Evolutionary conservation across 2,888 invertebrate genomes (phyloP), one percentile per base, ranked within the genome.

Genomic region (Isoperla grammatica): DNA sequence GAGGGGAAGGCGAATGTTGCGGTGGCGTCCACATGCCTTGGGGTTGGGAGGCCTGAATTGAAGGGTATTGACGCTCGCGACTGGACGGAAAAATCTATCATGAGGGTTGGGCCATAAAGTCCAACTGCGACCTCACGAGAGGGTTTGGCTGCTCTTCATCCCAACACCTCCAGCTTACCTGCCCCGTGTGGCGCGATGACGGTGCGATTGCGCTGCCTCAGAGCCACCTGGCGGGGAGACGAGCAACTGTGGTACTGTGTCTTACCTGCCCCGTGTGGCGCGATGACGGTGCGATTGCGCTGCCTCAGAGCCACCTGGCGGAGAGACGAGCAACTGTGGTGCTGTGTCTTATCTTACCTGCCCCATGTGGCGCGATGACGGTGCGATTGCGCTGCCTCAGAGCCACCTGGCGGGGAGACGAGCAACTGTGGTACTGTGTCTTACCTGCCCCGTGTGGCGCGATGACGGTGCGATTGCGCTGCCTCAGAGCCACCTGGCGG

Each of bases 281-380:
- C 74, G 13, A 73, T 67, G 11, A 74, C 68, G 1, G 73, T 71
- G 50, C 73, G 67, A 64, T 73, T 73, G 29, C 74, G 67, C 17
- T 69, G 70, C 13, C 68, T 63, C 45, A 70, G 64, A 5, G 70
- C 70, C 22, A 67, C 66, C 55, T 69, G 68, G 37, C 64, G 67
- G 11, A 65, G 63, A 1, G 76, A 68, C n/a, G 70, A 68, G 62
- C 72, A 72, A 22, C 67, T 63, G 59, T 67, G 69, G 1, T n/a
- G n/a, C n/a, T n/a, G n/a, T n/a, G n/a, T n/a, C n/a, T n/a, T n/a
- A n/a, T n/a, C 62, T 63, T 58, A 71, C 73, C 72, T 60, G 67
- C 67, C 15, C 74, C 73, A n/a, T 71, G 70, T 13, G 73, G 73
- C 6, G 73, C 74, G 13, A 73, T 67, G 11, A 74, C 68, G 1